Percentiles rank a stretch among this genome's conserved stretches.
Conservation (phyloP, 2,888 invertebrate species). For the Yponomeuta cagnagella region DNA sequence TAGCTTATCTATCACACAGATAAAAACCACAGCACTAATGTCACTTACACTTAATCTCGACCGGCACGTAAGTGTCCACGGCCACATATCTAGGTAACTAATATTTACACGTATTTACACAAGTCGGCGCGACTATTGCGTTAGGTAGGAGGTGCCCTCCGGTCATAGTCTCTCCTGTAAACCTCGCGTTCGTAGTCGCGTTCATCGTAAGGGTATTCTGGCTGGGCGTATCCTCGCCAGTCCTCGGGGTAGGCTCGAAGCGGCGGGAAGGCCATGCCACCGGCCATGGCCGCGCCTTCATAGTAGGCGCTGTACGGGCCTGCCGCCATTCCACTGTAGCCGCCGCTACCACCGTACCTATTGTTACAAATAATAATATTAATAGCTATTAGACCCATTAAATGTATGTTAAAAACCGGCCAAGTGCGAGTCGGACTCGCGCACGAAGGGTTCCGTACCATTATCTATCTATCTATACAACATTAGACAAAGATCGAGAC, state of each 20-base stretch:
- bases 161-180: constrained; percentile 79
- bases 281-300: constrained; percentile 58
- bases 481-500: no score
- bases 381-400: not conserved
- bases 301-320: constrained; percentile 62
- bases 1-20: constrained; percentile 72
- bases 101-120: constrained; percentile 16
- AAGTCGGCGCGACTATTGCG: constrained; percentile 16
- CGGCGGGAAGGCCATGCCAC: constrained; percentile 72
- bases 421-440: no score
- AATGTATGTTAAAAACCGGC: not conserved
- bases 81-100: constrained; percentile 39
- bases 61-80: constrained; percentile 50
- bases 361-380: constrained; percentile 21
- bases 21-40: constrained; percentile 73
- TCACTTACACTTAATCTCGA: constrained; percentile 65
- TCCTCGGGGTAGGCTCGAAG: constrained; percentile 62
- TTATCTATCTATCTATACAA: no score
- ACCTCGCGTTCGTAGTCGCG: constrained; percentile 75
- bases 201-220: constrained; percentile 72
- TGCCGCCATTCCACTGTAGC: constrained; percentile 67
- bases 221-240: constrained; percentile 60
- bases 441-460: no score
- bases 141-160: constrained; percentile 78
- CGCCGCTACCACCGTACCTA: constrained; percentile 50